phyloP scores from a whole-genome alignment of 1,140 invertebrate species.

The Procambarus clarkii region DNA sequence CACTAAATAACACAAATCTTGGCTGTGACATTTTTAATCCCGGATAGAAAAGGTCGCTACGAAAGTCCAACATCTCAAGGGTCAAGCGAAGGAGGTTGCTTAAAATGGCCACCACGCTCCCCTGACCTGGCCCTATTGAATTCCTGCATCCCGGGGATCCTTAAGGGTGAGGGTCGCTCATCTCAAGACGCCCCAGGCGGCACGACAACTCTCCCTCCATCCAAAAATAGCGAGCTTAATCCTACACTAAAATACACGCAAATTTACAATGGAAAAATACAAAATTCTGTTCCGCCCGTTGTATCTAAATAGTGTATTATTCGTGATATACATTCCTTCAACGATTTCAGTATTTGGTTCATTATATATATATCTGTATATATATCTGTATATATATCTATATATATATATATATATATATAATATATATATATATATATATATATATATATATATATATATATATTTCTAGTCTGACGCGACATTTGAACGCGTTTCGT shows the following conservation, averaged over 20 bases:
- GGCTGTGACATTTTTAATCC: too few relatives aligned
- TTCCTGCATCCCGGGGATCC: neutral
- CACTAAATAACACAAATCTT: too few relatives aligned
- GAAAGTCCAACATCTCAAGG: neutral
- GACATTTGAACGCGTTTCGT: too few relatives aligned
- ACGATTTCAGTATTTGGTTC: too few relatives aligned
- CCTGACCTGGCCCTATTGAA: neutral
- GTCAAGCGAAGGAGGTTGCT: neutral
- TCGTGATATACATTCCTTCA: too few relatives aligned
- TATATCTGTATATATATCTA: too few relatives aligned
- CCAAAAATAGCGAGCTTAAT: neutral
- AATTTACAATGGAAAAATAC: neutral
- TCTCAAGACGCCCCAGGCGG: neutral
- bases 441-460: too few relatives aligned
- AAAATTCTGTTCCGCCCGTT: neutral
- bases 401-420: too few relatives aligned
- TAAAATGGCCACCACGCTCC: neutral
- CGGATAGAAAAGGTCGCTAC: neutral
- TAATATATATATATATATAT: too few relatives aligned
- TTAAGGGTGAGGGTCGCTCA: neutral
- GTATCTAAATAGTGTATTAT: neutral
- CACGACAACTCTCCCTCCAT: neutral
- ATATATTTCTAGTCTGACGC: too few relatives aligned
- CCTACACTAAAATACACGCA: neutral
- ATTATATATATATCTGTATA: too few relatives aligned